phyloP scores from a whole-genome alignment of 2,797 vertebrate species.

The Onychomys arenicola region DNA sequence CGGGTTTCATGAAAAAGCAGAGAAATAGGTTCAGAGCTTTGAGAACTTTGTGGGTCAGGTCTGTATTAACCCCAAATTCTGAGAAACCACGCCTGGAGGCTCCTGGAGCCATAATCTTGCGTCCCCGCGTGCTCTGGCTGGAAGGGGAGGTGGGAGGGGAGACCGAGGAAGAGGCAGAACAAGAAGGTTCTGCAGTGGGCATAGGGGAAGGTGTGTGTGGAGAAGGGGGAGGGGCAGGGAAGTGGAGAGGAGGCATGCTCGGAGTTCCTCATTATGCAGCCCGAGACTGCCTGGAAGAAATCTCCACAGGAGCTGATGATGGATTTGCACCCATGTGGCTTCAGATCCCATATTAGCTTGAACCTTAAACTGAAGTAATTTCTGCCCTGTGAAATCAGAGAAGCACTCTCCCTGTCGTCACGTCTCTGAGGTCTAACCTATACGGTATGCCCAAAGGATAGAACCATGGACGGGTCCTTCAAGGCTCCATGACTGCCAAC shows the following conservation, averaged over 20 bases:
- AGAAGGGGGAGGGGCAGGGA: background rate
- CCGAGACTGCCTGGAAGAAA: conserved; percentile 28
- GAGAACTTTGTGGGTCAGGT: background rate
- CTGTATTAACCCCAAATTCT: background rate
- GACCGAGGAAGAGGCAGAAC: conserved; percentile 53
- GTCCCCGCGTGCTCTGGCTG: conserved; percentile 60
- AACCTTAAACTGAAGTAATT: background rate
- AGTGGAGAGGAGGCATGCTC: background rate
- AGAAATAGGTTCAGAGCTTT: background rate
- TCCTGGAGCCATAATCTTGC: background rate
- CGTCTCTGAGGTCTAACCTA: background rate
- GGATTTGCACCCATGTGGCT: background rate
- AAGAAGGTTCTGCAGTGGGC: conserved; percentile 63
- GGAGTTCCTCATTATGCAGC: conserved; percentile 28
- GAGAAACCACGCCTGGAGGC: conserved; percentile 39
- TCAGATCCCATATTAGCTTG: background rate
- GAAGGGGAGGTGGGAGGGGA: conserved; percentile 17
- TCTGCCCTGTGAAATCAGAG: conserved; percentile 36
- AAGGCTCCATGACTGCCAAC: background rate
- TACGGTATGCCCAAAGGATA: background rate
- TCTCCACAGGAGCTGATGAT: conserved; percentile 12
- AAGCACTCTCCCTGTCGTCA: background rate
- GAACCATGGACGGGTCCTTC: background rate
- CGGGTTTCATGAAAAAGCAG: background rate
- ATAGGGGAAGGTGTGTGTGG: conserved; percentile 9